Evolutionary conservation across 2,797 vertebrate species (phyloP).

Genomic region (Schizopygopsis malacanthus): DNA sequence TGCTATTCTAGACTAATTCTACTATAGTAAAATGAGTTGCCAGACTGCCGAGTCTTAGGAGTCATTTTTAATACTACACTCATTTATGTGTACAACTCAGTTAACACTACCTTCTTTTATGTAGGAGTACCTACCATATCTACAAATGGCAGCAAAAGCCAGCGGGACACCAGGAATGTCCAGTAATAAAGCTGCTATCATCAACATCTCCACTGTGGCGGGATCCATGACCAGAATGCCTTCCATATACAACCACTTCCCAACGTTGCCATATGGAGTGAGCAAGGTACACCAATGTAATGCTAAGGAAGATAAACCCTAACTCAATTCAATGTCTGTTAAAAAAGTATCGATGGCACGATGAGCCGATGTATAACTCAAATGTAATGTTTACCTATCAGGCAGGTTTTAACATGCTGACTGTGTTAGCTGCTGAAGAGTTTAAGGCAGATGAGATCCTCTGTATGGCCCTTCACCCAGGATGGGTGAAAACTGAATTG

Average conservation of each 20-base stretch:
- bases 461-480: constrained; percentile 62
- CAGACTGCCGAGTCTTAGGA: neutral
- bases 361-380: neutral
- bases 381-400: neutral
- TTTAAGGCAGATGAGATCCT: constrained; percentile 66
- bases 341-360: neutral
- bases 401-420: constrained; percentile 67
- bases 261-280: constrained; percentile 67
- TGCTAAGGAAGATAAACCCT: constrained; percentile 45
- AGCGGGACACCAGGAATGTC: constrained; percentile 70
- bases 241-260: constrained; percentile 31
- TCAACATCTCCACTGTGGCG: constrained; percentile 69
- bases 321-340: neutral
- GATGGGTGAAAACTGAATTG: constrained; percentile 67
- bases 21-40: neutral
- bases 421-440: constrained; percentile 54
- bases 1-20: neutral
- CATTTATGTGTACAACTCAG: neutral
- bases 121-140: constrained; percentile 75
- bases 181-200: constrained; percentile 73
- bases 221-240: constrained; percentile 63
- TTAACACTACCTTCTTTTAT: neutral
- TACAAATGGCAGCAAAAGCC: constrained; percentile 69
- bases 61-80: neutral
- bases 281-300: constrained; percentile 74